Evolutionary conservation across 1,140 invertebrate species (phyloP).

Genomic region (Drusus annulatus): DNA sequence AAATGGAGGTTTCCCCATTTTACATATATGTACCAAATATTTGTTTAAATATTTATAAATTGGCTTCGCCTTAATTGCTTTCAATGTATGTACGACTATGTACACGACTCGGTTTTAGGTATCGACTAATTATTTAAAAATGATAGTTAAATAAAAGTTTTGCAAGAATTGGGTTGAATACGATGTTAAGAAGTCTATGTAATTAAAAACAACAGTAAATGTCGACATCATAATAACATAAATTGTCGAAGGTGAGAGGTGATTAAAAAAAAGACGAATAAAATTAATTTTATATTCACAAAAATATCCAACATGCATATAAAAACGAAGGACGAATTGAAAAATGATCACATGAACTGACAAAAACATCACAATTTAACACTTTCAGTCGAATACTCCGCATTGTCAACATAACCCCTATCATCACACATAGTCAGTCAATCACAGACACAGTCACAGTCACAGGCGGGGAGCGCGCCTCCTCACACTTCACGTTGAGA

Average conservation of each 20-base stretch:
- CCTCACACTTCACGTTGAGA: constrained; percentile 35
- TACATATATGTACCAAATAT: too few species aligned
- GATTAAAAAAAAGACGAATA: neutral
- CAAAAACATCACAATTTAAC: constrained; percentile 28
- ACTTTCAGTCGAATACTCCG: constrained; percentile 37
- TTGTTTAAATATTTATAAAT: too few species aligned
- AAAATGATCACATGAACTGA: constrained; percentile 1
- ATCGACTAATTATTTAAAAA: too few species aligned
- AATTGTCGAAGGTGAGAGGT: neutral
- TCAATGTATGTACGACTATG: too few species aligned
- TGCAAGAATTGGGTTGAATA: too few species aligned
- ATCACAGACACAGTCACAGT: neutral
- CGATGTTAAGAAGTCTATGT: too few species aligned
- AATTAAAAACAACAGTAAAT: neutral
- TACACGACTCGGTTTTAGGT: too few species aligned
- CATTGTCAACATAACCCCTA: neutral
- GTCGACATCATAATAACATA: neutral
- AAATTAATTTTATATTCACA: constrained; percentile 14
- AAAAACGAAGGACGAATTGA: neutral
- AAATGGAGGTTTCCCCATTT: too few species aligned
- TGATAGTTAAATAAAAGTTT: too few species aligned
- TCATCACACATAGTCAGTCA: too few species aligned
- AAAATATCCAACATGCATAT: constrained; percentile 16
- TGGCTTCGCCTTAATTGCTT: too few species aligned
- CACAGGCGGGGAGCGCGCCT: too few species aligned